Evolutionary conservation across 2,113 vertebrate genomes (phyloP), one percentile per base, ranked within the genome.

Genomic region (Cebidichthys violaceus): DNA sequence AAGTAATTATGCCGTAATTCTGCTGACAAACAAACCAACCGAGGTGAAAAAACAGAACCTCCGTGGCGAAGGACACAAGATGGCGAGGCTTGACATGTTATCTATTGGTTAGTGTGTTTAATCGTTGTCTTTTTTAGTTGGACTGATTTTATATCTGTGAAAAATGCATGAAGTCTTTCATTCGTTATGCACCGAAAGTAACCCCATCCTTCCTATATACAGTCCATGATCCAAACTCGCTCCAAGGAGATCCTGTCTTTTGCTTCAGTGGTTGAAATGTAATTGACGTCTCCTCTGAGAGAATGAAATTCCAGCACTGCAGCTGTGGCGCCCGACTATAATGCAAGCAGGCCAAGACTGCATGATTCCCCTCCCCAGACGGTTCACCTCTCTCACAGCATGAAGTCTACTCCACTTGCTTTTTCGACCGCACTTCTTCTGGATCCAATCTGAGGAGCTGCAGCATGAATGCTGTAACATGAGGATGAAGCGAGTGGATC

Each of bases 251-350:
- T 75, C 37, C 76, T 1, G 18, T 66, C 17, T 82, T 82, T 82
- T 33, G 50, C 74, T 87, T 64, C 70, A 67, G 11, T 85, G 70
- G 74, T 54, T 82, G 70, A 88, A 81, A 79, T n/a, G 31, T 75
- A 88, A 91, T 81, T 91, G 91, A 90, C 69, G 71, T 75, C 84
- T 83, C 87, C 62, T 75, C 39, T 20, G 77, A 87, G 90, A 89
- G 83, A 79, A 83, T 55, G 70, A 88, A 85, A 90, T 92, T 94
- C 92, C 90, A 86, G 57, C 11, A 22, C 59, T 87, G 90, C 92
- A 94, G 90, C 92, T 94, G 93, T 62, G 77, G 87, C 8, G 33
- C 61, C n/a, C 6, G 43, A 69, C 83, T 86, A 79, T 71, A 90
- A 90, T 85, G 79, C 35, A 62, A 81, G 74, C 75, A 52, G 60